Evolutionary conservation across 2,113 vertebrate species (phyloP).

Genomic region (Osmerus mordax): DNA sequence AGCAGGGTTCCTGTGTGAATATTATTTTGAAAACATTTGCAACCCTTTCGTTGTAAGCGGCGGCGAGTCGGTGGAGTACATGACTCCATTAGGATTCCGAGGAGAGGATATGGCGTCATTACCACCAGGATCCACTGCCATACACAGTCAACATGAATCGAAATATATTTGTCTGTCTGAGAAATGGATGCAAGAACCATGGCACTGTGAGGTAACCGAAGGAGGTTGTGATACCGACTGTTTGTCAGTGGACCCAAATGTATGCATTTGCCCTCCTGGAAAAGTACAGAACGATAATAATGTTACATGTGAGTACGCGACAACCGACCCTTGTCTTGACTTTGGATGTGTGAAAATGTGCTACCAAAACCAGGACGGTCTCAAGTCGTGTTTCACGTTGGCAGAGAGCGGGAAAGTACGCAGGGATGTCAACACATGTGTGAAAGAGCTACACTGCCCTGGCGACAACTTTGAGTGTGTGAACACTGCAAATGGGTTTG

Average conservation of each 20-base stretch:
- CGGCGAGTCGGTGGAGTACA: constrained; percentile 27
- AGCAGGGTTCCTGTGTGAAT: constrained; percentile 60
- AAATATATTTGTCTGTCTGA: constrained; percentile 45
- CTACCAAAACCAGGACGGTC: not conserved
- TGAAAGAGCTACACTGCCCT: constrained; percentile 48
- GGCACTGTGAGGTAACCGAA: constrained; percentile 51
- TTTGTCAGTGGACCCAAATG: not conserved
- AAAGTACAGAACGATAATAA: constrained; percentile 20
- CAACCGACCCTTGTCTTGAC: constrained; percentile 33
- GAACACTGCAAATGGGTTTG: constrained; percentile 40
- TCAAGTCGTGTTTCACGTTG: constrained; percentile 46
- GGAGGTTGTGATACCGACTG: constrained; percentile 61
- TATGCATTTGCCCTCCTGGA: constrained; percentile 54
- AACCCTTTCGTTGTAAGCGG: accelerated
- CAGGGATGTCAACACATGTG: constrained; percentile 57
- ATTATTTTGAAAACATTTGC: constrained; percentile 25
- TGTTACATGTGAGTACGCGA: constrained; percentile 36
- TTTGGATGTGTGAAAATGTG: constrained; percentile 52
- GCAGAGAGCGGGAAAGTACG: constrained; percentile 46
- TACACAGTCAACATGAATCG: not conserved
- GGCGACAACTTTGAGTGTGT: constrained; percentile 45
- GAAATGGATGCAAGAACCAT: constrained; percentile 56
- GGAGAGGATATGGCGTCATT: not conserved
- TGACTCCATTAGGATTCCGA: constrained; percentile 14
- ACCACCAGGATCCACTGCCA: constrained; percentile 43